phyloP scores from a whole-genome alignment of 2,888 invertebrate species.

The Amblyjoppa fuscipennis region DNA sequence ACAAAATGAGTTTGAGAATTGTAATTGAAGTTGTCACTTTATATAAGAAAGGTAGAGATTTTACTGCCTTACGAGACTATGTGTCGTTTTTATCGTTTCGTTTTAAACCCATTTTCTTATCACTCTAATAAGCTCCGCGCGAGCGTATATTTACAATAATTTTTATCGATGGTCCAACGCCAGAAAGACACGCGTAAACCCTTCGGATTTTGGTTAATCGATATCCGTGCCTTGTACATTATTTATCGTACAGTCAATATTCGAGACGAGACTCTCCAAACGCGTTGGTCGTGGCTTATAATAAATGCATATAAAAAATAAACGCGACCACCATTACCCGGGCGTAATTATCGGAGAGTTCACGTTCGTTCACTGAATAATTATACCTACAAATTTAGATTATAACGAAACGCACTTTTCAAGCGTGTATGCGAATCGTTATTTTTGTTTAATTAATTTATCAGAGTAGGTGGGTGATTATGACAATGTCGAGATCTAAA shows the following conservation, averaged over 20 bases:
- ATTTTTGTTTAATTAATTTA: constrained; percentile 24
- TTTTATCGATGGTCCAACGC: constrained; percentile 6
- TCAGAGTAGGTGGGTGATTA: constrained; percentile 46
- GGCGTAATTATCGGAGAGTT: constrained; percentile 43
- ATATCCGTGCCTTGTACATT: constrained; percentile 30
- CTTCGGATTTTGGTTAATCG: background rate
- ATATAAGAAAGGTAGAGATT: background rate
- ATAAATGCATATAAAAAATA: constrained; percentile 67
- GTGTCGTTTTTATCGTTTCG: constrained; percentile 43
- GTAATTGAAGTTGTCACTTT: constrained; percentile 10
- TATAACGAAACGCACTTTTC: constrained; percentile 48
- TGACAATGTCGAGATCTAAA: constrained; percentile 63
- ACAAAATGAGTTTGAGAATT: constrained; percentile 37
- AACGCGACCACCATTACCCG: constrained; percentile 61
- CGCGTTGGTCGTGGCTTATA: constrained; percentile 48
- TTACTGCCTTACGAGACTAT: constrained; percentile 17
- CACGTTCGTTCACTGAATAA: constrained; percentile 39
- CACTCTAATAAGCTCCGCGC: constrained; percentile 54
- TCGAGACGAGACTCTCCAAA: constrained; percentile 35
- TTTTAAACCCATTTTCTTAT: constrained; percentile 44
- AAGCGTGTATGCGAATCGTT: constrained; percentile 40
- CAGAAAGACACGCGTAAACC: background rate
- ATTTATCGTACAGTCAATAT: constrained; percentile 39
- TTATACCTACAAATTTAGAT: constrained; percentile 49
- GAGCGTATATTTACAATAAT: constrained; percentile 70